Evolutionary conservation across 2,113 vertebrate species (phyloP).

Genomic region (Ifrita kowaldi): DNA sequence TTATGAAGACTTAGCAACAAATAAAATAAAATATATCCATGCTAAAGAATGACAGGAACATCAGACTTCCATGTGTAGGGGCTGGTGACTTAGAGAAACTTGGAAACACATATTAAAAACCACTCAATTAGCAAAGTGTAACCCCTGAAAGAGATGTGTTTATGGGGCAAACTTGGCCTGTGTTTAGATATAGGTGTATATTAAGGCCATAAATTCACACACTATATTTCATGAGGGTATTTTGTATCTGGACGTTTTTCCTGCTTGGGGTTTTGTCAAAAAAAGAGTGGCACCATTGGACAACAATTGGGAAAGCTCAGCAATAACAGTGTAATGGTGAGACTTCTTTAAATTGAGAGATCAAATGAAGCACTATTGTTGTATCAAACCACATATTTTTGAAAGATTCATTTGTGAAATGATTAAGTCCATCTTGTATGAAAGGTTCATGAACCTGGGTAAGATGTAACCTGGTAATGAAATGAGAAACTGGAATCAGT

Average conservation of each 20-base stretch:
- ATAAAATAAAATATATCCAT: not conserved
- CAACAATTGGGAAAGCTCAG: not conserved
- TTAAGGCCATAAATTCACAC: not conserved
- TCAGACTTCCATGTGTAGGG: not conserved
- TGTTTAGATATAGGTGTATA: not conserved
- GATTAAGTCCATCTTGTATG: not conserved
- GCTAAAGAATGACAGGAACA: not conserved
- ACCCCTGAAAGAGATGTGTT: not conserved
- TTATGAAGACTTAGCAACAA: not conserved
- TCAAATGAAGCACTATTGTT: not conserved
- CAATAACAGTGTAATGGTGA: not conserved
- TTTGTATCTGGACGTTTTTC: not conserved
- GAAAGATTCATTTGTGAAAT: not conserved
- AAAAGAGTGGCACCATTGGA: not conserved
- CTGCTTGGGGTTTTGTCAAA: not conserved
- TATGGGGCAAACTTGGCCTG: not conserved
- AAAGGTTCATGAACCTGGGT: not conserved
- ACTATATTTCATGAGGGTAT: not conserved
- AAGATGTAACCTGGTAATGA: not conserved
- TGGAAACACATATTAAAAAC: not conserved
- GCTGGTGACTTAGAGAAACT: not conserved
- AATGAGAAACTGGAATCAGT: slow-evolving; percentile 3
- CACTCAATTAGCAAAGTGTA: not conserved
- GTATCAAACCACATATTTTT: not conserved
- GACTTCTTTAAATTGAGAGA: not conserved